Evolutionary conservation across 2,888 invertebrate species (phyloP).

Genomic region (Cosmopolites sordidus): DNA sequence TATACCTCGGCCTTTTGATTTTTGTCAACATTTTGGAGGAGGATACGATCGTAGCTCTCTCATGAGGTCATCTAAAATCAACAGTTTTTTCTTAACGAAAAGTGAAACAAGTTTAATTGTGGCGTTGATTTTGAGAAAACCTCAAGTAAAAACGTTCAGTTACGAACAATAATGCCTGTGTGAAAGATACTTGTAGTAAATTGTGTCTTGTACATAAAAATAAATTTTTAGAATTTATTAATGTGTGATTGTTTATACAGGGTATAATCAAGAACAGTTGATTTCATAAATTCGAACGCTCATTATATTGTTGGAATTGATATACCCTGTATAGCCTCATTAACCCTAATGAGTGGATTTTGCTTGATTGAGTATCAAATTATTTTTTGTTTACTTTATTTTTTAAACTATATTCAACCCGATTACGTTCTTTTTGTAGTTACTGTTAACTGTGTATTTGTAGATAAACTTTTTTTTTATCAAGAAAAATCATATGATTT

Average conservation of each 20-base stretch:
- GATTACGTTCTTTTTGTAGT: conserved; percentile 1
- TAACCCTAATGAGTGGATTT: neutral
- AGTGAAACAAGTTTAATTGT: too few relatives aligned
- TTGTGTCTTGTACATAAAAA: neutral
- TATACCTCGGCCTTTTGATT: conserved; percentile 42
- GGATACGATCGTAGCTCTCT: conserved; percentile 46
- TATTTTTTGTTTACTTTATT: neutral
- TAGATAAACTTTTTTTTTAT: neutral
- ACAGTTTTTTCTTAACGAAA: too few relatives aligned
- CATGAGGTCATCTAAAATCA: conserved; percentile 11
- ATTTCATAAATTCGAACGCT: too few relatives aligned
- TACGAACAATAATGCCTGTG: conserved; percentile 2
- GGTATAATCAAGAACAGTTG: too few relatives aligned
- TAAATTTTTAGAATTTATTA: neutral
- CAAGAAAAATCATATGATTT: neutral
- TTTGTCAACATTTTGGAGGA: conserved; percentile 46
- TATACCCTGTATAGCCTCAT: neutral
- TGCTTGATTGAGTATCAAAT: neutral
- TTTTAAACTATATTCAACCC: neutral
- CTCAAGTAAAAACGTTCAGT: neutral
- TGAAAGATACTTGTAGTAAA: conserved; percentile 1
- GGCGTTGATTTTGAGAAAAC: too few relatives aligned
- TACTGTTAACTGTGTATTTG: neutral
- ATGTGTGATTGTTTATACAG: neutral
- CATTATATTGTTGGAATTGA: too few relatives aligned